Evolutionary conservation across 2,113 vertebrate genomes (phyloP).

Genomic region (Albula glossodonta): DNA sequence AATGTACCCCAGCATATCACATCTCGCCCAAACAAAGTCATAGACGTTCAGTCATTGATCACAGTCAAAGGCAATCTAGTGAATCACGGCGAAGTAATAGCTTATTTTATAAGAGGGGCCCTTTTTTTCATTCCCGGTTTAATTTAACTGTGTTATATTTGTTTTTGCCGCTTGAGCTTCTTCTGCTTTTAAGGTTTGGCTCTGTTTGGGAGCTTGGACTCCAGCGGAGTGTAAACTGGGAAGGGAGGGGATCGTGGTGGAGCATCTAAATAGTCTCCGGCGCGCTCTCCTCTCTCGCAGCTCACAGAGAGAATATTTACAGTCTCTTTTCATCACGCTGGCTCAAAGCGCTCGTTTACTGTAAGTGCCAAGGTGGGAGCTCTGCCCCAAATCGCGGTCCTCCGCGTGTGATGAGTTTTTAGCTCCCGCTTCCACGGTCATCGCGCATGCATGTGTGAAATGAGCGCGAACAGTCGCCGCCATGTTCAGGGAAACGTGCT

Average conservation of each 20-base stretch:
- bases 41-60: constrained; percentile 41
- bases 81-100: constrained; percentile 34
- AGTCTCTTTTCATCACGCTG: background rate
- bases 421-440: background rate
- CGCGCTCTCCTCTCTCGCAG: background rate
- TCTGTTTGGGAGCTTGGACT: background rate
- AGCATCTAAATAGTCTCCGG: background rate
- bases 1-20: constrained; percentile 42
- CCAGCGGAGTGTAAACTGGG: background rate
- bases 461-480: background rate
- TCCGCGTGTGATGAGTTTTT: background rate
- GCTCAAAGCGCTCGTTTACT: constrained; percentile 6
- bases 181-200: background rate
- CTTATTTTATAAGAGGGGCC: constrained; percentile 34
- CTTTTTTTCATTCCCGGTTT: constrained; percentile 30
- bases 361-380: background rate
- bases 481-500: background rate
- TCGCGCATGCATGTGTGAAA: background rate
- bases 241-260: background rate
- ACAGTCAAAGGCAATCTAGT: constrained; percentile 45
- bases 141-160: constrained; percentile 39
- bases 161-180: background rate
- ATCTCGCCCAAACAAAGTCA: constrained; percentile 38
- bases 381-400: background rate
- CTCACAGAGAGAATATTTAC: background rate